phyloP scores from a whole-genome alignment of 2,113 vertebrate species.

The Seriola quinqueradiata region DNA sequence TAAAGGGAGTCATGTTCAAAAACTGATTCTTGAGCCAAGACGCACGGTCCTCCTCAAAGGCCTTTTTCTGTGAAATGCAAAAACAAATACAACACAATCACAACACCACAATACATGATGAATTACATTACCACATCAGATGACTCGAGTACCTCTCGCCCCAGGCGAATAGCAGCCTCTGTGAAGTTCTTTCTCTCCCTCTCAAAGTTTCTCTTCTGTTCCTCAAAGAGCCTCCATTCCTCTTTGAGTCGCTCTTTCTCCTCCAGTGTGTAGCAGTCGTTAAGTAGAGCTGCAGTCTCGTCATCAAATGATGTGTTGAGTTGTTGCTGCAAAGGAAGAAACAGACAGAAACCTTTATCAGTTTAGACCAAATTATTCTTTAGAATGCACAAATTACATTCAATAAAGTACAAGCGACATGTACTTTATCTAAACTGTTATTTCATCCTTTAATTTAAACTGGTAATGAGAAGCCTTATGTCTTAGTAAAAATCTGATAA shows the following conservation, averaged over 20 bases:
- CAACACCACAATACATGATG: not conserved
- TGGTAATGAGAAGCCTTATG: not conserved
- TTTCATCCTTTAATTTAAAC: not conserved
- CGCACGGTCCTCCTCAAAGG: slow-evolving; percentile 94
- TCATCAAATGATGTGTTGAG: slow-evolving; percentile 91
- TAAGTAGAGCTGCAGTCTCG: slow-evolving; percentile 90
- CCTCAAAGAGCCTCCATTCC: slow-evolving; percentile 94
- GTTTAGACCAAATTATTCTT: slow-evolving; percentile 7
- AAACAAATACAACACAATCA: not conserved
- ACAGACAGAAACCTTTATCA: not conserved
- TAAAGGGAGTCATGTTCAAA: slow-evolving; percentile 92
- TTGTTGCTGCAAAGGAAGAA: slow-evolving; percentile 87
- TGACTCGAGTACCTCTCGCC: slow-evolving; percentile 87
- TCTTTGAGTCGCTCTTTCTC: slow-evolving; percentile 96
- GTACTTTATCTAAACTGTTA: not conserved
- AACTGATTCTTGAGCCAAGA: slow-evolving; percentile 96
- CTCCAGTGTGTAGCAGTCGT: slow-evolving; percentile 94
- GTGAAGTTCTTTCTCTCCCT: slow-evolving; percentile 95
- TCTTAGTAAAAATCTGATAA: not conserved
- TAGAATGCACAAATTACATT: not conserved
- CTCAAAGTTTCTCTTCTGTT: slow-evolving; percentile 97
- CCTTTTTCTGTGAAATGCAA: slow-evolving; percentile 86
- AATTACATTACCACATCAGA: not conserved
- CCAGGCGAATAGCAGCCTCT: slow-evolving; percentile 95
- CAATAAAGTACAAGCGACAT: not conserved